Conservation (phyloP, 2,888 invertebrate species). For the Scrobipalpa costella region DNA sequence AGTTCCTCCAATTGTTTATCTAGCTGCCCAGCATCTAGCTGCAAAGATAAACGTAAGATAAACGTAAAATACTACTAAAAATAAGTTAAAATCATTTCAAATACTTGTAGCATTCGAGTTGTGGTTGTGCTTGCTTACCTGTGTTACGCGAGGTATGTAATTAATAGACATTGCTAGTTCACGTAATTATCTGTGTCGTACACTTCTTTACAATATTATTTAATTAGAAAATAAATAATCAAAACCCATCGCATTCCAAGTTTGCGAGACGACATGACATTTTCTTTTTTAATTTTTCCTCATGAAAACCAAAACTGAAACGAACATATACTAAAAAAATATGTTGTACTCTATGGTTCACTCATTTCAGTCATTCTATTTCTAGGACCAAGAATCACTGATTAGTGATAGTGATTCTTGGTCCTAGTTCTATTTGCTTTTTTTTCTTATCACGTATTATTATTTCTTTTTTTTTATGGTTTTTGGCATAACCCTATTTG, state of each 20-base stretch:
- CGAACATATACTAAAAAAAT: background rate
- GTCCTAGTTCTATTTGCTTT: too few species aligned
- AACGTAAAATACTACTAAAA: too few species aligned
- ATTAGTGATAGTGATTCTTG: too few species aligned
- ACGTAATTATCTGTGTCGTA: background rate
- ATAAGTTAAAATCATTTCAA: background rate
- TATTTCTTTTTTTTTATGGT: too few species aligned
- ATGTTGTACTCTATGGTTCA: background rate
- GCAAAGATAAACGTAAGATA: slow-evolving; percentile 29
- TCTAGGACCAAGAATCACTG: background rate
- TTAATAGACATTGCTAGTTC: slow-evolving; percentile 56
- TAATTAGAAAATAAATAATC: background rate
- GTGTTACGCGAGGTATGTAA: slow-evolving; percentile 70
- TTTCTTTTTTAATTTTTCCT: background rate
- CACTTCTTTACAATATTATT: background rate
- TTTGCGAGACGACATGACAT: background rate
- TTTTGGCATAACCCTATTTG: too few species aligned
- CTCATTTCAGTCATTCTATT: background rate
- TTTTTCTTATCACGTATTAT: too few species aligned
- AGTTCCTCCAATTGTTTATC: slow-evolving; percentile 89
- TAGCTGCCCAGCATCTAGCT: slow-evolving; percentile 90
- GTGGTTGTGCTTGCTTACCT: slow-evolving; percentile 46
- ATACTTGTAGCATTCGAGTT: background rate
- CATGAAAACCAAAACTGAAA: background rate
- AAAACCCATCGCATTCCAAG: too few species aligned